Evolutionary conservation across 2,113 vertebrate genomes (phyloP).

Genomic region (Oncorhynchus mykiss): DNA sequence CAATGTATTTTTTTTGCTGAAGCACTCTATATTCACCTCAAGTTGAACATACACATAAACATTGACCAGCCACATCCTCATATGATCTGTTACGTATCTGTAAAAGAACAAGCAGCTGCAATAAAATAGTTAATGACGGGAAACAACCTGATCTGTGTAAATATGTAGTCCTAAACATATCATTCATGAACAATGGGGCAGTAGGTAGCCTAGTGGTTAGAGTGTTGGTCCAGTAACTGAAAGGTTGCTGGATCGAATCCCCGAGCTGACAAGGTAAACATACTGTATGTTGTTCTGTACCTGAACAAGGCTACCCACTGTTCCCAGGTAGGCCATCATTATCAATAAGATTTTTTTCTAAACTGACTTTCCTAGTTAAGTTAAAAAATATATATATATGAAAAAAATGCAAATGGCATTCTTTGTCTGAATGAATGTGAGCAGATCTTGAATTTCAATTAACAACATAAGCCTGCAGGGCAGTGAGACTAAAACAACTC

Average conservation of each 20-base stretch:
- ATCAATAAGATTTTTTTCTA: too few relatives aligned
- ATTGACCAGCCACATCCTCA: not conserved
- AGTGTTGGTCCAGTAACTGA: too few relatives aligned
- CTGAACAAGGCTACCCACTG: too few relatives aligned
- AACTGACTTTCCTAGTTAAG: too few relatives aligned
- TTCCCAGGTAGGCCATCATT: too few relatives aligned
- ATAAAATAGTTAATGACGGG: not conserved
- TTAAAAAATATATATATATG: too few relatives aligned
- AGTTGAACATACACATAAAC: not conserved
- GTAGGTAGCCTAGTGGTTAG: too few relatives aligned
- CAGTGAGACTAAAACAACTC: not conserved
- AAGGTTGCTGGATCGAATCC: too few relatives aligned
- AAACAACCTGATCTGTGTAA: not conserved
- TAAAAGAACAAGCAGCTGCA: not conserved
- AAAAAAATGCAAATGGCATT: not conserved
- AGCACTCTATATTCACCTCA: not conserved
- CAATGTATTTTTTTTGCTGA: not conserved
- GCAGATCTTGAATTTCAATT: constrained; percentile 11
- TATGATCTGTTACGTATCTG: not conserved
- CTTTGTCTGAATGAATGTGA: not conserved
- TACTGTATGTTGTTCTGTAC: too few relatives aligned
- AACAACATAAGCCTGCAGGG: constrained; percentile 11
- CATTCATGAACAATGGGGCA: not conserved
- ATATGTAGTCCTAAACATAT: not conserved
- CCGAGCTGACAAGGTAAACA: too few relatives aligned